Evolutionary conservation across 2,888 invertebrate genomes (phyloP), one percentile per base, ranked within the genome.

Genomic region (Endotricha flammealis): DNA sequence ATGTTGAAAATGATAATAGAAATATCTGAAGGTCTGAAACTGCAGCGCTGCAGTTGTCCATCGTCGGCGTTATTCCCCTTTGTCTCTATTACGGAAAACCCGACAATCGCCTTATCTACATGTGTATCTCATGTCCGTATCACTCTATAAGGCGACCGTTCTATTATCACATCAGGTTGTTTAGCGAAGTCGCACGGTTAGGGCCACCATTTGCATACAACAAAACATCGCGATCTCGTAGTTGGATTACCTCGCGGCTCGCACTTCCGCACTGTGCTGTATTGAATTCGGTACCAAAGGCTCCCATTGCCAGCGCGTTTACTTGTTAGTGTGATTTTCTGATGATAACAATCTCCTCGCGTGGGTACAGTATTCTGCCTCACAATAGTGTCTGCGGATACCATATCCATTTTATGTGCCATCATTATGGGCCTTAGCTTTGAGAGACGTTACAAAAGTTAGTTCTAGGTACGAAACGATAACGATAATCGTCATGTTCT

Each of bases 161-260:
- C 75, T 83, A 83, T 83, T 82, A 85, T 82, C 79, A 79, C 83
- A 83, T 85, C 82, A 80, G 71, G 52, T 60, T 67, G 71, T 66
- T 53, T 46, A 56, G 51, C 50, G 57, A 65, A 63, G 78, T 77
- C 77, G 76, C 78, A 79, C 77, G 78, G 75, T 75, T 78, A 79
- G 73, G 72, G 72, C 64, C 66, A 53, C 62, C 56, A 85, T 86
- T 83, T 76, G 81, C 86, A 86, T 85, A 85, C 81, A 85, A 81
- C 81, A 66, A 77, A 75, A 75, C 75, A 83, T 81, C 80, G 70
- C 74, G 81, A 82, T 82, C 72, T 74, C 56, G 71, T 63, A 63
- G 47, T 63, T 60, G 48, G 80, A 80, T 82, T 79, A 67, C 72
- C 58, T 63, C 61, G 66, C 31, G 22, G 20, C 16, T 23, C 35